phyloP scores from a whole-genome alignment of 2,888 invertebrate genomes.

The Drosophila macrothrix region DNA sequence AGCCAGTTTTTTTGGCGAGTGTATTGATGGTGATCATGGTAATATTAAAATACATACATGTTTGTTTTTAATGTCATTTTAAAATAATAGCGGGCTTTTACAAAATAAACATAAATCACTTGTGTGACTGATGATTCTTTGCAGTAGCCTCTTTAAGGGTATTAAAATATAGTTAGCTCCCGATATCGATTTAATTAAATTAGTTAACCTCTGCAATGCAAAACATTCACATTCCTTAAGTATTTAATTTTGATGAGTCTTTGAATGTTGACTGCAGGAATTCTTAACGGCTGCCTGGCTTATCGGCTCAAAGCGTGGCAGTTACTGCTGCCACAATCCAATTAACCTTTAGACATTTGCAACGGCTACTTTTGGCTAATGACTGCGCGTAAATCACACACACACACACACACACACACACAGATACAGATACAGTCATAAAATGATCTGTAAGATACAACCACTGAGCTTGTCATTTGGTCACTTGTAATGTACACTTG shows the following conservation, averaged over 20 bases:
- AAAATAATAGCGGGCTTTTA: not conserved
- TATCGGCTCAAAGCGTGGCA: slow-evolving; percentile 12
- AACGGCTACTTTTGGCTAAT: slow-evolving; percentile 70
- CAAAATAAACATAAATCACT: not conserved
- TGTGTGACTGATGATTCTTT: not conserved
- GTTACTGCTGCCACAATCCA: slow-evolving; percentile 70
- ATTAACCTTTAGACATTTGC: slow-evolving; percentile 77
- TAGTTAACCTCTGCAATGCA: not conserved
- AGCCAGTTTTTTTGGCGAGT: not conserved
- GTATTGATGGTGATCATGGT: not conserved
- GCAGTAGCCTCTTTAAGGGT: not conserved
- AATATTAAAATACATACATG: not conserved
- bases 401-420: not conserved
- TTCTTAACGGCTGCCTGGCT: slow-evolving; percentile 33
- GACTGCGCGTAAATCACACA: slow-evolving; percentile 72
- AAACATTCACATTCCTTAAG: slow-evolving; percentile 46
- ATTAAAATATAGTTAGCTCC: not conserved
- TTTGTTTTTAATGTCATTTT: not conserved
- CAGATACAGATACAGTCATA: not conserved
- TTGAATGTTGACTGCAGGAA: slow-evolving; percentile 10
- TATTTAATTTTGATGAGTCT: slow-evolving; percentile 9
- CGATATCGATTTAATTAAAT: not conserved
- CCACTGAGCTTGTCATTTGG: slow-evolving; percentile 19
- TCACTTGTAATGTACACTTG: slow-evolving; percentile 23
- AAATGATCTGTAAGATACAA: slow-evolving; percentile 1